Conservation (phyloP, 2,888 invertebrate species). For the Hydropsyche betteni region DNA sequence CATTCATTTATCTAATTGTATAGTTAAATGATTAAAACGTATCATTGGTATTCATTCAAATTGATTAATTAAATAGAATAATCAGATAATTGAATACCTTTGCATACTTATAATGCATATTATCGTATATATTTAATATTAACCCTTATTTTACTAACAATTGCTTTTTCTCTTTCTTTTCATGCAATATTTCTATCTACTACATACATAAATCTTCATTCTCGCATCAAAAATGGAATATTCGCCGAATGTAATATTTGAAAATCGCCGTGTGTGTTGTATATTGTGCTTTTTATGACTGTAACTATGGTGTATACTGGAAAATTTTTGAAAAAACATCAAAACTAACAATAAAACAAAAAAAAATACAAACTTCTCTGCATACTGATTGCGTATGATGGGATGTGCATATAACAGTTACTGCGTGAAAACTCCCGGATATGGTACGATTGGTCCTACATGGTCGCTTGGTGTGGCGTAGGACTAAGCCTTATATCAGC, state of each 20-base stretch:
- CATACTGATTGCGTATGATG: slow-evolving; percentile 17
- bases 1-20: no score
- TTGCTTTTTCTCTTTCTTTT: slow-evolving; percentile 67
- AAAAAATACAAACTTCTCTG: slow-evolving; percentile 15
- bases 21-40: no score
- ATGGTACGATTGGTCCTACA: slow-evolving; percentile 96
- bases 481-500: slow-evolving; percentile 90
- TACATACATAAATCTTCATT: slow-evolving; percentile 49
- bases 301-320: slow-evolving; percentile 34
- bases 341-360: slow-evolving; percentile 37
- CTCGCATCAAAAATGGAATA: slow-evolving; percentile 45
- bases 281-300: slow-evolving; percentile 43
- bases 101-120: no score
- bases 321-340: slow-evolving; percentile 7
- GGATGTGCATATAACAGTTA: slow-evolving; percentile 68
- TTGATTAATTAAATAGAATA: no score
- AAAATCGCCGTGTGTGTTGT: slow-evolving; percentile 31
- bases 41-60: no score
- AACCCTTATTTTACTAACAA: slow-evolving; percentile 60
- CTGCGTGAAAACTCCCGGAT: slow-evolving; percentile 85
- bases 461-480: slow-evolving; percentile 96
- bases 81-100: no score
- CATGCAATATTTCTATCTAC: slow-evolving; percentile 63
- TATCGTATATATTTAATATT: slow-evolving; percentile 1
- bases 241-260: slow-evolving; percentile 31